These are phyloP conservation scores for Peucedramus taeniatus DNA, from an alignment of 2,113 vertebrate species.

Conservation along the genomic window DNA sequence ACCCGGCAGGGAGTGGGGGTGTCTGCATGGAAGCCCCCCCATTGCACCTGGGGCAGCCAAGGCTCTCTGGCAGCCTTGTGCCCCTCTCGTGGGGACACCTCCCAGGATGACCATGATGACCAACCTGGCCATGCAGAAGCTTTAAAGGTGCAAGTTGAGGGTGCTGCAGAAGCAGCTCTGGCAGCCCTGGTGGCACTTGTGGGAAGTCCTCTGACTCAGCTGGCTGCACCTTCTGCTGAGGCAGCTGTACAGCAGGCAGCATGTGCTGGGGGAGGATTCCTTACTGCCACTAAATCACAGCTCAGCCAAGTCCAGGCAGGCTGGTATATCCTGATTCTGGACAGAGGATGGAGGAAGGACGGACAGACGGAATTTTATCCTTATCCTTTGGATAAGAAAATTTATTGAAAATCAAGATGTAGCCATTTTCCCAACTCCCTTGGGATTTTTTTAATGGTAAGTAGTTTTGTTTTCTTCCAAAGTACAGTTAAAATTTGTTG, in stretches of 20 bases:
- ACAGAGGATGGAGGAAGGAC: background rate
- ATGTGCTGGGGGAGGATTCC: background rate
- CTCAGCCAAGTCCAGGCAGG: background rate
- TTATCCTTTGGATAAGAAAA: background rate
- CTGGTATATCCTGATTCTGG: background rate
- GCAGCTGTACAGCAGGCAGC: background rate
- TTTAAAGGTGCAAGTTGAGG: background rate
- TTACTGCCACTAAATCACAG: background rate
- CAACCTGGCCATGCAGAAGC: background rate
- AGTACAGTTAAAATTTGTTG: background rate
- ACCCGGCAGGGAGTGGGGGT: fast-evolving
- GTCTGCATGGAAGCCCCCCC: background rate
- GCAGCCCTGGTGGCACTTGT: background rate
- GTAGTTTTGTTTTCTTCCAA: background rate
- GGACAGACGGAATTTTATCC: too few relatives aligned
- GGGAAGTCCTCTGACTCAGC: background rate
- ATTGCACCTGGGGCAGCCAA: background rate
- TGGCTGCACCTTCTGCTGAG: background rate
- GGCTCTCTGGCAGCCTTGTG: background rate
- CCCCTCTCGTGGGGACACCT: background rate
- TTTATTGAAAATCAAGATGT: background rate
- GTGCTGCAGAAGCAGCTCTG: fast-evolving
- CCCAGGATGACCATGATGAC: fast-evolving
- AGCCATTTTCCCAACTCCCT: background rate
- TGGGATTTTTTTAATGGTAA: background rate